Conservation (phyloP, 1,140 invertebrate species). For the Drosophila orosa region DNA sequence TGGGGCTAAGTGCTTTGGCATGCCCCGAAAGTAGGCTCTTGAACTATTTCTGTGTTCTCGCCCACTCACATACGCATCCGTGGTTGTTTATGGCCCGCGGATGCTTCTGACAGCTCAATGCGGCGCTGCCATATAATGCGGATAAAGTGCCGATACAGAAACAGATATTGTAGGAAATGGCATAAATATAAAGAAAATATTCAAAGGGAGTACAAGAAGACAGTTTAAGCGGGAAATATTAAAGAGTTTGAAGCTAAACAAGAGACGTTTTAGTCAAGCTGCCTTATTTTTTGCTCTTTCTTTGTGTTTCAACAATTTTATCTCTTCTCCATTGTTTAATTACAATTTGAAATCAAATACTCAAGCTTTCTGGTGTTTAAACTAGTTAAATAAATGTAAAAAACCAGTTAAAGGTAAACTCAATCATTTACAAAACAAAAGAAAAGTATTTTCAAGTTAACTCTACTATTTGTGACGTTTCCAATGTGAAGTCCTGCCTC, state of each 20-base stretch:
- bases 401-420: not conserved
- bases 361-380: not conserved
- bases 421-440: not conserved
- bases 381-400: not conserved
- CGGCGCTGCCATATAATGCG: not conserved
- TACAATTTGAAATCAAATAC: not conserved
- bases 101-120: slow-evolving; percentile 22
- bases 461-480: not conserved
- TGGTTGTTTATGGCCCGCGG: slow-evolving; percentile 36
- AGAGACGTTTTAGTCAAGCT: not conserved
- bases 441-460: too few species aligned
- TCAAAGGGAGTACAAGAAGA: not conserved
- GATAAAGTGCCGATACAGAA: not conserved
- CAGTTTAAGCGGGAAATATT: not conserved
- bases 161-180: not conserved
- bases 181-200: not conserved
- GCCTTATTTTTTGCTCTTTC: too few species aligned
- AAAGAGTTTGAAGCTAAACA: not conserved
- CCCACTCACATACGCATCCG: slow-evolving; percentile 33
- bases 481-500: not conserved
- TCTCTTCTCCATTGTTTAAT: too few species aligned
- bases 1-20: slow-evolving; percentile 50
- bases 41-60: slow-evolving; percentile 54
- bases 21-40: slow-evolving; percentile 58
- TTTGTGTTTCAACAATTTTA: too few species aligned